Evolutionary conservation across 2,888 invertebrate species (phyloP).

Genomic region (Lasioglossum oenotherae): DNA sequence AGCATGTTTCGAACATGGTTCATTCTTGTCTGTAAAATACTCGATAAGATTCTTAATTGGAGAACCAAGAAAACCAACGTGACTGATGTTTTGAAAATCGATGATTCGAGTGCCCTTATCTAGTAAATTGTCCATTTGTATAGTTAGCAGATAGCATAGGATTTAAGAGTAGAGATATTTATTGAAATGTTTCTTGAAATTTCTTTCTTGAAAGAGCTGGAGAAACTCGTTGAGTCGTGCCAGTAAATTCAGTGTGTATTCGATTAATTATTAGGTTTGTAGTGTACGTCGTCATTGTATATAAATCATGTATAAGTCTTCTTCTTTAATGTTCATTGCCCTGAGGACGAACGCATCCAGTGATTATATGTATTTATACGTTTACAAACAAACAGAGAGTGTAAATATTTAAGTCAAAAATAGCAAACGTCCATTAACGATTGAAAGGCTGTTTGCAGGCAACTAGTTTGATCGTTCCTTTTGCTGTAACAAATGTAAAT

Average conservation of each 20-base stretch:
- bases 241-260: slow-evolving; percentile 24
- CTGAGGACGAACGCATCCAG: slow-evolving; percentile 41
- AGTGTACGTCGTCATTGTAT: not conserved
- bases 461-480: not conserved
- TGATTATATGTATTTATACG: slow-evolving; percentile 30
- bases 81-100: not conserved
- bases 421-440: not conserved
- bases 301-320: not conserved
- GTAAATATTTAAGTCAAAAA: not conserved
- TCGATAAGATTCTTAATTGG: not conserved
- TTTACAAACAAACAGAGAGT: not conserved
- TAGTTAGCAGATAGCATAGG: not conserved
- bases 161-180: not conserved
- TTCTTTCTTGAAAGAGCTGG: not conserved
- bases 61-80: not conserved
- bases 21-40: not conserved
- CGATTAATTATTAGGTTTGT: not conserved
- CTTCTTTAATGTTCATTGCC: not conserved
- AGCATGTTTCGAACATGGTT: not conserved
- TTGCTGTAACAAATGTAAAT: slow-evolving; percentile 5
- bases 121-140: not conserved
- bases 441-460: slow-evolving; percentile 44
- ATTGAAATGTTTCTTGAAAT: not conserved
- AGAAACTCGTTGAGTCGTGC: slow-evolving; percentile 11
- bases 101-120: not conserved